Evolutionary conservation across 2,113 vertebrate species (phyloP).

Genomic region (Salvelinus sp.): DNA sequence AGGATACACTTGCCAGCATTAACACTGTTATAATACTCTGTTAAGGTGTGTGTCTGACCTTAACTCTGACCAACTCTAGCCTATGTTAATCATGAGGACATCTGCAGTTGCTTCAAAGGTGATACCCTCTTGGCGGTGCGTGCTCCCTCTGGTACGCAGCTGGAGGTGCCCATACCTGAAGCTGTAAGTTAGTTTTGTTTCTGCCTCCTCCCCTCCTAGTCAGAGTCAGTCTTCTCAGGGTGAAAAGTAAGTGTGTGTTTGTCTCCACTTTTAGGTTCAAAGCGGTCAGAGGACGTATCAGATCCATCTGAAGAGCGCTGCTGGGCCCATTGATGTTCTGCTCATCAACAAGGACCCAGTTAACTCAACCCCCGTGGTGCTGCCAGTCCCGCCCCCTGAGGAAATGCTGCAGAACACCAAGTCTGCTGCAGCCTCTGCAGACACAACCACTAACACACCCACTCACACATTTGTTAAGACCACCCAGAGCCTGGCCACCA

Average conservation of each 20-base stretch:
- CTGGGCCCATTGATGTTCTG: conserved; percentile 88
- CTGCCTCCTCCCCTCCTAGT: too few species aligned
- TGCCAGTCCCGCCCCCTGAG: conserved; percentile 89
- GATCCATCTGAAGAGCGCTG: conserved; percentile 90
- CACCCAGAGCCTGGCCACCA: neutral
- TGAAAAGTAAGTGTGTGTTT: neutral
- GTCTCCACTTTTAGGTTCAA: conserved; percentile 70
- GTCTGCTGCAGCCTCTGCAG: conserved; percentile 38
- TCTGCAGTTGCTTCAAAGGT: conserved; percentile 93
- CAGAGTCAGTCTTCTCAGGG: neutral
- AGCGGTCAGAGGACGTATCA: conserved; percentile 90
- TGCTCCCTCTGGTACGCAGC: conserved; percentile 85
- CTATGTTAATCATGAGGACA: conserved; percentile 90
- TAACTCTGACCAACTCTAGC: conserved; percentile 84
- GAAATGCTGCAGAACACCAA: conserved; percentile 75
- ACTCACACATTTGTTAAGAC: conserved; percentile 13
- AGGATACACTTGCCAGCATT: neutral
- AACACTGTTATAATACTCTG: too few species aligned
- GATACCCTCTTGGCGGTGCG: conserved; percentile 87
- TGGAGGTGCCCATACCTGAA: conserved; percentile 94
- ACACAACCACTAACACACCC: conserved; percentile 17
- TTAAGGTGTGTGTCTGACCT: conserved; percentile 61
- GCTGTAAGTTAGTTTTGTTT: conserved; percentile 72
- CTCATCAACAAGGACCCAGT: conserved; percentile 88
- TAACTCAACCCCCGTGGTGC: conserved; percentile 81